Evolutionary conservation across 2,797 vertebrate species (phyloP).

Genomic region (Enteromius unitaeniatus): DNA sequence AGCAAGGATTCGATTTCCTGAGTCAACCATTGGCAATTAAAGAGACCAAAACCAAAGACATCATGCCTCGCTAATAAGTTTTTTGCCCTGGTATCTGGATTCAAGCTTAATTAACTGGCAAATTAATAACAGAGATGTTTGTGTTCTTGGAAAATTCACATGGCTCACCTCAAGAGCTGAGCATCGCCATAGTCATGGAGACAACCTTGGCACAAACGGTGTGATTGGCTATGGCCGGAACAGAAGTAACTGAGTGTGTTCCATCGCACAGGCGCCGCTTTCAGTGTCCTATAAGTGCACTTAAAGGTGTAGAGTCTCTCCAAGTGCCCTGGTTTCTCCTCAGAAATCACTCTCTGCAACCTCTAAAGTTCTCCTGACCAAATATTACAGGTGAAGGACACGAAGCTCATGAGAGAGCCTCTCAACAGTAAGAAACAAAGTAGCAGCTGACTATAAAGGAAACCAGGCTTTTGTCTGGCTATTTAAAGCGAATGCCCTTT

Average conservation of each 20-base stretch:
- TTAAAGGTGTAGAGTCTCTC: slow-evolving; percentile 23
- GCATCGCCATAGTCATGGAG: slow-evolving; percentile 73
- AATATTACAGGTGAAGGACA: slow-evolving; percentile 24
- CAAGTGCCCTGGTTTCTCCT: slow-evolving; percentile 12
- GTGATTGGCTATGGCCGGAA: slow-evolving; percentile 28
- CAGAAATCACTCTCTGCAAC: not conserved
- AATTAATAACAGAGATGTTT: slow-evolving; percentile 13
- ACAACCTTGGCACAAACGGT: slow-evolving; percentile 71
- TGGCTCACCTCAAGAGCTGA: slow-evolving; percentile 66
- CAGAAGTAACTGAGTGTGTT: not conserved
- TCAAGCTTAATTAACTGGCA: slow-evolving; percentile 3
- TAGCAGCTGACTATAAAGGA: not conserved
- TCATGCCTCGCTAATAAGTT: not conserved
- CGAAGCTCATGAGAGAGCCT: not conserved
- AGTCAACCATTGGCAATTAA: not conserved
- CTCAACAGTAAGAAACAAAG: slow-evolving; percentile 2
- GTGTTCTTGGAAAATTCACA: slow-evolving; percentile 21
- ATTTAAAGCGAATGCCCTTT: slow-evolving; percentile 11
- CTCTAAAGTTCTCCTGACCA: slow-evolving; percentile 5
- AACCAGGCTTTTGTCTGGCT: not conserved
- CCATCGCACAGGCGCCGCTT: not conserved
- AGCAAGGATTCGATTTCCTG: not conserved
- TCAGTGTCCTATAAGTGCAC: not conserved
- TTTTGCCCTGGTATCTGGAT: not conserved
- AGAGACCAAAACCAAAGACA: slow-evolving; percentile 4